Conservation (phyloP, 2,797 vertebrate genomes). For the Eidolon dupreanum region DNA sequence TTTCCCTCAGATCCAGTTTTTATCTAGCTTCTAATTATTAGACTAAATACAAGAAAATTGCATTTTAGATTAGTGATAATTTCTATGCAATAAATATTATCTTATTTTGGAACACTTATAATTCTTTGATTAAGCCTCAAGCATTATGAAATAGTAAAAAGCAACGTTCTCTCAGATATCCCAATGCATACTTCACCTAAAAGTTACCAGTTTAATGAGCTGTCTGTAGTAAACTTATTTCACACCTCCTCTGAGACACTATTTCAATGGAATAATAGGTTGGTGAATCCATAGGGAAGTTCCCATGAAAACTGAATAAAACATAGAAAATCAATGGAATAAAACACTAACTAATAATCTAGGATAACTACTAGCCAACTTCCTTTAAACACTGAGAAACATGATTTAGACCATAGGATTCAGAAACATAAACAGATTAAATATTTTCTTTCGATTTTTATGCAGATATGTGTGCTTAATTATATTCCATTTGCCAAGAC, state of each 20-base stretch:
- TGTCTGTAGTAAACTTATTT: constrained; percentile 36
- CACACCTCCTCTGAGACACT: background rate
- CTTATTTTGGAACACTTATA: background rate
- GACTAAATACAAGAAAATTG: background rate
- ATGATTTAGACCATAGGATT: background rate
- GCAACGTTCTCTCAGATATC: background rate
- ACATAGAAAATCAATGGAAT: background rate
- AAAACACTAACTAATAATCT: background rate
- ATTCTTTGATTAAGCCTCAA: background rate
- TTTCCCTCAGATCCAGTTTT: background rate
- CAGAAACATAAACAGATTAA: background rate
- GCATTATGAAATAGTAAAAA: background rate
- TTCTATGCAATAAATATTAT: background rate
- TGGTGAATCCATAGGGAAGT: background rate
- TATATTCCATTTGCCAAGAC: background rate
- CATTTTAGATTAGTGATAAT: background rate
- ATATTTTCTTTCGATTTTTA: background rate
- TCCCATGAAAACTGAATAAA: background rate
- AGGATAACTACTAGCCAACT: background rate
- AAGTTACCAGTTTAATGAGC: constrained; percentile 54
- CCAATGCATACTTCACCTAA: background rate
- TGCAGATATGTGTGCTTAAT: background rate
- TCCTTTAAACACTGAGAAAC: background rate
- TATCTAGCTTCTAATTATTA: background rate
- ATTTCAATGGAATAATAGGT: constrained; percentile 41